Percentiles rank a stretch among this genome's conserved stretches.
Conservation (phyloP, 2,113 vertebrate genomes). For the Silurus asotus region DNA sequence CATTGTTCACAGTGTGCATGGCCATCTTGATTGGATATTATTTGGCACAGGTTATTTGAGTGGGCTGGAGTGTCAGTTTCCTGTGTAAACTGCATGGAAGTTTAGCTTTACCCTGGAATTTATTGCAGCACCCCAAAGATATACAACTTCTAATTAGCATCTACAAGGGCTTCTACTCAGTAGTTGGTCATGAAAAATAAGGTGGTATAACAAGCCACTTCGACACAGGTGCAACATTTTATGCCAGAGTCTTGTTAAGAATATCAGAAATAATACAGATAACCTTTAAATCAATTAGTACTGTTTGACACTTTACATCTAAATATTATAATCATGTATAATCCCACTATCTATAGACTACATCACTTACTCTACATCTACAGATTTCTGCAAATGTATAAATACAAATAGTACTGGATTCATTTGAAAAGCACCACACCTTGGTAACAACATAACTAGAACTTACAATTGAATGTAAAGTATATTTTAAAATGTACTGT, state of each 20-base stretch:
- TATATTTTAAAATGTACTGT: neutral
- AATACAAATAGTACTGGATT: neutral
- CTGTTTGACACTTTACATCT: neutral
- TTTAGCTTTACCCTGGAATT: neutral
- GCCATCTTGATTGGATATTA: neutral
- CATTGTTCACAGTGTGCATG: neutral
- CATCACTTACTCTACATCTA: neutral
- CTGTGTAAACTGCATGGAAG: neutral
- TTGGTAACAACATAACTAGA: neutral
- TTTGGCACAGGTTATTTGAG: neutral
- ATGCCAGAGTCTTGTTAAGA: neutral
- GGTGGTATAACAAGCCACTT: neutral
- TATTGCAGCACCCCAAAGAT: neutral
- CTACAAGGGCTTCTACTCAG: neutral
- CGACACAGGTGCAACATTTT: neutral
- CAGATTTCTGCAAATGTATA: neutral
- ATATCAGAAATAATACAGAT: neutral
- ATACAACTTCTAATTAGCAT: neutral
- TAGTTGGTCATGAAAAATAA: neutral
- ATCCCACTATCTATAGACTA: neutral
- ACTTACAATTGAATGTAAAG: neutral
- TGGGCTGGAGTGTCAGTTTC: neutral
- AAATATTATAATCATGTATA: neutral
- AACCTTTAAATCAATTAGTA: neutral
- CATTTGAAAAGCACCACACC: neutral